Base-by-base conservation (phyloP, 2,888 invertebrate genomes). In the Drosophila mercatorum region DNA sequence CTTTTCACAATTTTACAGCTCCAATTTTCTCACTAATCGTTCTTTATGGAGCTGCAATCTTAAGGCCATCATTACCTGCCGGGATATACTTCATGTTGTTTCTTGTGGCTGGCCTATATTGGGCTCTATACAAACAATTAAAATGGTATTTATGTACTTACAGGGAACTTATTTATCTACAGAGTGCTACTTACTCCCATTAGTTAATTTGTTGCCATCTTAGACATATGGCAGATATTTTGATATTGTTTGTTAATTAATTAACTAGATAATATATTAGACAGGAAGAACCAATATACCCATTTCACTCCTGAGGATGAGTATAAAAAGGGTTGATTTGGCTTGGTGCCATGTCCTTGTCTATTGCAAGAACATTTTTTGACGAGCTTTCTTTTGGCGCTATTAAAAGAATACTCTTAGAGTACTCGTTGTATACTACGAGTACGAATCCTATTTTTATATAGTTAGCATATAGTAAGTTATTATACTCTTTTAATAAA, bases 1-100 rank as follows among this genome's bases (percentile, higher is more conserved):
- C 5, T 28, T n/a, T 40, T 43, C 12, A 34, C 0, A 4, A 34
- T 14, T 22, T 22, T 47, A 5, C 46, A 85, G 85, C 89, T 44
- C 85, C 88, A 0, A 55, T 85, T 12, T 83, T 83, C 60, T 58
- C 81, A 0, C 38, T 85, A 2, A 59, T 81, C 11, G 46, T 73
- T 5, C 52, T 85, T 0, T 83, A 61, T 41, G 55, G 87, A 51
- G 81, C 89, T 36, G 82, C 81, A 0, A 95, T 96, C 65, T 93
- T 97, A 89, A 94, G 95, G 43, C 98, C 98, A 1, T 97, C 97
- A 47, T 93, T 96, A 7, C 95, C 95, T 12, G 96, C 96, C 31
- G 95, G 95, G 3, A 93, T 97, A 17, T 98, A 98, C 92, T 98
- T 97, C 92, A 81, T 97, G 53, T 93, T 96, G 59, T 98, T 98